Conservation (phyloP, 2,797 vertebrate species). For the Smutsia temminckii region DNA sequence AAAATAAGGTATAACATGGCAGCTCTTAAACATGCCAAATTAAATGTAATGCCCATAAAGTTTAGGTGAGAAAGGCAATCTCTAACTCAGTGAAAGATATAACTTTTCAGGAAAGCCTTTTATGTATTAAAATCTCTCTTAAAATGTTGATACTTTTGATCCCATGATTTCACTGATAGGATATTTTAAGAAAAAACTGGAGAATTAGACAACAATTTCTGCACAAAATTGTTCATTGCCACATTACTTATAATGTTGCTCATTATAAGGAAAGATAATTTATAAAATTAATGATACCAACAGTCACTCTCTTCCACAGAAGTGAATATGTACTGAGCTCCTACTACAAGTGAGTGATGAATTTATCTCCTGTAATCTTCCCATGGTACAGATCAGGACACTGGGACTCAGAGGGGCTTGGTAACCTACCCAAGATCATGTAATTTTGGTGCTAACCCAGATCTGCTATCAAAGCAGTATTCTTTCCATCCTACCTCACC, state of each 20-base stretch:
- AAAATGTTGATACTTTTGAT: neutral
- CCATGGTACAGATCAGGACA: neutral
- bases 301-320: neutral
- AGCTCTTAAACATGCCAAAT: neutral
- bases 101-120: neutral
- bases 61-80: neutral
- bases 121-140: neutral
- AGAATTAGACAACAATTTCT: constrained; percentile 8
- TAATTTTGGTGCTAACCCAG: neutral
- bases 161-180: constrained; percentile 9
- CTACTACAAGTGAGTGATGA: neutral
- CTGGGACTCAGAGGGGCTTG: neutral
- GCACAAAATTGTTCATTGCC: neutral
- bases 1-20: neutral
- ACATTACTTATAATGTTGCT: neutral
- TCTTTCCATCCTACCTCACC: neutral
- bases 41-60: neutral
- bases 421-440: neutral
- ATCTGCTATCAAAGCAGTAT: neutral
- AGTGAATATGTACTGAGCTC: constrained; percentile 25
- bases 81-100: neutral
- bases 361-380: neutral
- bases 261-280: neutral
- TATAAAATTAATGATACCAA: neutral
- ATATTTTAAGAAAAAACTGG: neutral